phyloP scores from a whole-genome alignment of 2,888 invertebrate genomes.

The Epinotia ramella region DNA sequence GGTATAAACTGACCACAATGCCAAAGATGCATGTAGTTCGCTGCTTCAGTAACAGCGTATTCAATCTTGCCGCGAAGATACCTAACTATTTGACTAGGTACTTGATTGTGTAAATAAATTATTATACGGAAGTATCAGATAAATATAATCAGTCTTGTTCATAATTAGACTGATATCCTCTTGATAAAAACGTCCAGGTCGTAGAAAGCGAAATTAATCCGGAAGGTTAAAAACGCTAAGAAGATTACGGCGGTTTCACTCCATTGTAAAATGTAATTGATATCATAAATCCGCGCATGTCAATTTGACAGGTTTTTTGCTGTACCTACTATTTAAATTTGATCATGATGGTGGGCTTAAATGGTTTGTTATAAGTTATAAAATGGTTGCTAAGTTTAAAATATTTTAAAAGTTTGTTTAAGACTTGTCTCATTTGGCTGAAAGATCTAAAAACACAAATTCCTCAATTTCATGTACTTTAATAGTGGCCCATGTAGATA shows the following conservation, averaged over 20 bases:
- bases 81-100: neutral
- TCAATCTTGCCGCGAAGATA: too few relatives aligned
- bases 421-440: too few relatives aligned
- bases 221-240: conserved; percentile 30
- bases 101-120: neutral
- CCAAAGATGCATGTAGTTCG: too few relatives aligned
- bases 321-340: neutral
- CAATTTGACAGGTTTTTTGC: conserved; percentile 21
- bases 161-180: conserved; percentile 26
- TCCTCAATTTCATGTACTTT: too few relatives aligned
- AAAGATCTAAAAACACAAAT: too few relatives aligned
- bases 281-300: conserved; percentile 29
- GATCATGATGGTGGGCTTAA: neutral
- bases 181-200: conserved; percentile 11
- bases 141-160: neutral
- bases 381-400: too few relatives aligned
- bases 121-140: neutral
- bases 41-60: too few relatives aligned
- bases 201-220: conserved; percentile 43
- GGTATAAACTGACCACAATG: too few relatives aligned
- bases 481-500: too few relatives aligned
- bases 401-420: too few relatives aligned
- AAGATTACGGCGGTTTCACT: conserved; percentile 43
- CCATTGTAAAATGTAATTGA: conserved; percentile 39
- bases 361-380: too few relatives aligned